Evolutionary conservation across 1,140 invertebrate species (phyloP), one percentile per base, ranked within the genome.

Genomic region (Sycophaga agraensis): DNA sequence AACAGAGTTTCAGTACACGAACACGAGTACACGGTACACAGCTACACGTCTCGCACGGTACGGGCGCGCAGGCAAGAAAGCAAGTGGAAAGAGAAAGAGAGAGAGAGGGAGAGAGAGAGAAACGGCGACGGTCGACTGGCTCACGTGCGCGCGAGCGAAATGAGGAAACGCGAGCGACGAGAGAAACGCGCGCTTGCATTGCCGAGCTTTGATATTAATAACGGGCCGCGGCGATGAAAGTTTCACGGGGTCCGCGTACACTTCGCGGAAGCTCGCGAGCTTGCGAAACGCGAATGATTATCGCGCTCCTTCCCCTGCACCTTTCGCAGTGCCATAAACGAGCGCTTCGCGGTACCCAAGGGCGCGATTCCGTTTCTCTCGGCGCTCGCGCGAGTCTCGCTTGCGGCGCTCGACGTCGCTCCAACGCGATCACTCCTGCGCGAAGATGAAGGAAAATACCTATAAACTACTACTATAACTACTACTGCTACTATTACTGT

Each of bases 381-480:
- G 43, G 2, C 42, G 19, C 11, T 31, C 1, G 31, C 55, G n/a
- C n/a, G 24, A 16, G 37, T 24, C 24, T 26, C n/a, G n/a, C 9
- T 17, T 31, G 31, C 4, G 31, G 37, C 19, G 56, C 43, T 55
- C 55, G 43, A 50, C 46, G 66, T 60, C 55, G 28, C 56, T 62
- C 59, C 24, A 58, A 6, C 46, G 37, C 16, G 48, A 34, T 34
- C 28, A 12, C 6, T 31, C 40, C n/a, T 31, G 11, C 28, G 28
- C 11, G 28, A 31, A 31, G 5, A 31, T 11, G 28, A 17, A 17
- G 17, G 39, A 22, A 46, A 53, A 37, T 48, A 62, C 34, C 51
- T 65, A 63, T 68, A 56, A 64, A 63, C 54, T 68, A 66, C 48
- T 66, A 66, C 37, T 66, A 53, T 67, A 64, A 67, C 39, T 57